Evolutionary conservation across 2,888 invertebrate genomes (phyloP), one percentile per base, ranked within the genome.

Genomic region (Lamproptera curius): DNA sequence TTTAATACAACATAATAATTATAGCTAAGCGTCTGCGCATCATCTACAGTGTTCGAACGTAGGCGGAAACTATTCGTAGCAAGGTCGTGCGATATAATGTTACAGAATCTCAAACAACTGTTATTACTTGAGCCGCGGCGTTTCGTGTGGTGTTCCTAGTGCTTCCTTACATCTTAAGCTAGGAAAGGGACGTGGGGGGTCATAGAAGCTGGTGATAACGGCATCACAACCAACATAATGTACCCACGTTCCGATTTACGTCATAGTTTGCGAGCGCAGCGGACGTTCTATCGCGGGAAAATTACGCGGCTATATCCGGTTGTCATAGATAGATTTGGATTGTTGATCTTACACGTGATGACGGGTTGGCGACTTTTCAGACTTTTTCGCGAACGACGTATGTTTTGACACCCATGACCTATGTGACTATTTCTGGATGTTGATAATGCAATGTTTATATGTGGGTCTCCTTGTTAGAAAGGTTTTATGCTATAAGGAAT

Each of bases 21-120:
- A 33, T 40, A 52, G 26, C 45, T 44, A 45, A 50, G 43, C 20
- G 52, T 53, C 40, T 56, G 52, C 58, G 60, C 62, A 59, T 63
- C 61, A 55, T 54, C 58, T 73, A 70, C 70, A 56, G 56, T 56
- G 67, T 58, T 53, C 53, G 59, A 51, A 61, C 72, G 86, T 86
- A 70, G 86, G 85, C 81, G 83, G 73, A 59, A 67, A 73, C 85
- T 87, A 87, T 87, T 87, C 81, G 69, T 62, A 75, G 84, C 86
- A 85, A 86, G 86, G 86, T 78, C 83, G 72, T 50, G 60, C 72
- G 75, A 85, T 84, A 86, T 86, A 84, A 80, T 82, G 75, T 85
- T 86, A 79, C 86, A 82, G 62, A 65, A 52, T 58, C 61, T 55
- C 56, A 59, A 57, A 61, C 77, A 72, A 73, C 56, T 57, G 49